Evolutionary conservation across 1,140 invertebrate genomes (phyloP).

Genomic region (Drosophila pseudoananassae): DNA sequence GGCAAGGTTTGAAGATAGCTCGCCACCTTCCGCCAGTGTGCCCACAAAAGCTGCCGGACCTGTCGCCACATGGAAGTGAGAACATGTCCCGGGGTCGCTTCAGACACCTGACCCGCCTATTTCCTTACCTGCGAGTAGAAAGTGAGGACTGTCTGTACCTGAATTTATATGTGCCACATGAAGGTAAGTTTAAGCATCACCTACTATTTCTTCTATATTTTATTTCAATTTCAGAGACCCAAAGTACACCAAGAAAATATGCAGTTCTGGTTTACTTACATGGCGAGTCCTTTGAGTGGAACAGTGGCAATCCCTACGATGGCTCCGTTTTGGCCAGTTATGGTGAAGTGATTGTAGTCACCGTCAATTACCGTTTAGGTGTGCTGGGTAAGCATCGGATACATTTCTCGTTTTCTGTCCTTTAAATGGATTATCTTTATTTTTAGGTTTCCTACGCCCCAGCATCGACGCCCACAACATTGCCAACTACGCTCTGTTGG

Average conservation of each 20-base stretch:
- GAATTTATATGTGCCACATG: conserved; percentile 95
- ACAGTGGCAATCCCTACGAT: conserved; percentile 96
- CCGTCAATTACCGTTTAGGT: conserved; percentile 96
- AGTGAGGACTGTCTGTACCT: conserved; percentile 97
- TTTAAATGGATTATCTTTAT: neutral
- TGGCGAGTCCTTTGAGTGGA: conserved; percentile 96
- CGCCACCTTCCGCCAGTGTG: conserved; percentile 93
- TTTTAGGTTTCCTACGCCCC: conserved; percentile 91
- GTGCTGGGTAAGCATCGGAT: conserved; percentile 89
- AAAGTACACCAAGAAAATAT: conserved; percentile 69
- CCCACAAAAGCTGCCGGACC: conserved; percentile 90
- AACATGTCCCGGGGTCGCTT: conserved; percentile 87
- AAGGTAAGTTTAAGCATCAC: conserved; percentile 85
- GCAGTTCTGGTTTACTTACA: conserved; percentile 96
- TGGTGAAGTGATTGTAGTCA: conserved; percentile 96
- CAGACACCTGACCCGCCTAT: conserved; percentile 88
- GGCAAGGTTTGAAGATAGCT: conserved; percentile 89
- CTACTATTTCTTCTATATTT: neutral
- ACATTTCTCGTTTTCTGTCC: neutral
- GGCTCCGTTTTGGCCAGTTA: conserved; percentile 94
- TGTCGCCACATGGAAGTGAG: conserved; percentile 66
- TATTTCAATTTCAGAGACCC: conserved; percentile 10
- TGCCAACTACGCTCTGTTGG: conserved; percentile 94
- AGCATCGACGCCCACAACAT: conserved; percentile 88
- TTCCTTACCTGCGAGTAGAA: conserved; percentile 90